phyloP scores from a whole-genome alignment of 2,888 invertebrate genomes.

The Frankliniella fusca region DNA sequence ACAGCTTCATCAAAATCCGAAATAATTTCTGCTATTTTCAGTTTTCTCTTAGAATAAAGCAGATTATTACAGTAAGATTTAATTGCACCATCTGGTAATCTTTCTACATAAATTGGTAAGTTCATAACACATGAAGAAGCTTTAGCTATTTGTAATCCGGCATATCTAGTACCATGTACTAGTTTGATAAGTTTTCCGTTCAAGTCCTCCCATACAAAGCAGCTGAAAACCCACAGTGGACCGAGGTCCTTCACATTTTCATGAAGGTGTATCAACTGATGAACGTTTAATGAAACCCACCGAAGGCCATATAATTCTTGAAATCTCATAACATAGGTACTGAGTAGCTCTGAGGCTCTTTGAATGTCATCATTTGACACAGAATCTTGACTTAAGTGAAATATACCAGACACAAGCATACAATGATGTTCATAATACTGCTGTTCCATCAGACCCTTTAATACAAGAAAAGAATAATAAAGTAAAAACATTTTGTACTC shows the following conservation, averaged over 20 bases:
- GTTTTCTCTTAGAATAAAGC: conserved; percentile 25
- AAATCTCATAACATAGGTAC: conserved; percentile 36
- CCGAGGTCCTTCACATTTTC: conserved; percentile 37
- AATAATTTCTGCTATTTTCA: conserved; percentile 31
- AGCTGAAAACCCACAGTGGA: conserved; percentile 37
- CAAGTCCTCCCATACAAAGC: conserved; percentile 38
- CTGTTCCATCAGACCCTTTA: conserved; percentile 37
- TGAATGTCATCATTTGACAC: conserved; percentile 35
- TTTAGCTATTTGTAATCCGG: conserved; percentile 36
- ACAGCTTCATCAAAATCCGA: conserved; percentile 30
- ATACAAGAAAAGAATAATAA: conserved; percentile 38
- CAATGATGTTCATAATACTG: conserved; percentile 38
- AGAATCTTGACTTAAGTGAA: conserved; percentile 34
- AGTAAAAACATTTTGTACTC: conserved; percentile 38
- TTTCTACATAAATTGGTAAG: conserved; percentile 27
- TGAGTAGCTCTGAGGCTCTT: conserved; percentile 27
- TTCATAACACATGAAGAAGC: conserved; percentile 32
- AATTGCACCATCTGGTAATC: background rate
- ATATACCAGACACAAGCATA: conserved; percentile 37
- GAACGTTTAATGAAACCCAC: conserved; percentile 39
- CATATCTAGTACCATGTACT: conserved; percentile 37
- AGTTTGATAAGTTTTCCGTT: conserved; percentile 37
- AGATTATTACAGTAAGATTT: conserved; percentile 32
- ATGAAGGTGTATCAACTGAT: conserved; percentile 38
- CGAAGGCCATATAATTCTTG: conserved; percentile 37